Percentiles rank a stretch among this genome's conserved stretches.
Conservation (phyloP, 2,888 invertebrate species). For the Dromius quadrimaculatus region DNA sequence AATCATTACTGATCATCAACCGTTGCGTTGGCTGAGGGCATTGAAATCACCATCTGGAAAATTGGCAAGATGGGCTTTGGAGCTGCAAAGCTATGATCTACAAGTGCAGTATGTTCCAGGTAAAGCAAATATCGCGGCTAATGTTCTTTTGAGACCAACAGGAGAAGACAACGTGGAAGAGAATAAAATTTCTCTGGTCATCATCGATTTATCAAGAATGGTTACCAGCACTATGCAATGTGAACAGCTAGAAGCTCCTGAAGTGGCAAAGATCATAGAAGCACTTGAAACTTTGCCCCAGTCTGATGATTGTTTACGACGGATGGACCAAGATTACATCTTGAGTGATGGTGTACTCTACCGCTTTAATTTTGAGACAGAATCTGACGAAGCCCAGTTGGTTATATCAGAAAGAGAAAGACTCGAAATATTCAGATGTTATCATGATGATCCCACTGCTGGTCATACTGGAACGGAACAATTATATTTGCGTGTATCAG, state of each 20-base stretch:
- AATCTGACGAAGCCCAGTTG: slow-evolving; percentile 10
- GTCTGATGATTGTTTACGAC: no score
- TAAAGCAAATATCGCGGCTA: slow-evolving; percentile 60
- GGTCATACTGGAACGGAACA: slow-evolving; percentile 58
- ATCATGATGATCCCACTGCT: slow-evolving; percentile 55
- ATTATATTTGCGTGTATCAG: slow-evolving; percentile 48
- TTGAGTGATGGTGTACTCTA: slow-evolving; percentile 9
- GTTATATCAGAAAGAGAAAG: slow-evolving; percentile 13
- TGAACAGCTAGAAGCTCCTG: background rate
- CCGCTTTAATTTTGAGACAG: background rate
- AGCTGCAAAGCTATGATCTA: slow-evolving; percentile 61
- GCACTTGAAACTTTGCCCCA: no score
- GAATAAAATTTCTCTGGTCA: no score
- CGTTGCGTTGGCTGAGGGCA: slow-evolving; percentile 64
- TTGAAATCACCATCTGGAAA: slow-evolving; percentile 61
- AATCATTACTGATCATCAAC: slow-evolving; percentile 64
- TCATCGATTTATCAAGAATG: background rate
- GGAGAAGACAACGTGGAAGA: background rate
- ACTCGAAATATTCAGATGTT: background rate
- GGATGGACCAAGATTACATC: background rate
- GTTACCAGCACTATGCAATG: background rate
- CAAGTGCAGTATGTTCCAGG: slow-evolving; percentile 60
- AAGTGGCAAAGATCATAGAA: background rate
- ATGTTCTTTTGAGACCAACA: slow-evolving; percentile 59
- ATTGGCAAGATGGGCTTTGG: slow-evolving; percentile 63